Conservation (phyloP, 2,797 vertebrate genomes). For the Odontamblyopus rebecca region DNA sequence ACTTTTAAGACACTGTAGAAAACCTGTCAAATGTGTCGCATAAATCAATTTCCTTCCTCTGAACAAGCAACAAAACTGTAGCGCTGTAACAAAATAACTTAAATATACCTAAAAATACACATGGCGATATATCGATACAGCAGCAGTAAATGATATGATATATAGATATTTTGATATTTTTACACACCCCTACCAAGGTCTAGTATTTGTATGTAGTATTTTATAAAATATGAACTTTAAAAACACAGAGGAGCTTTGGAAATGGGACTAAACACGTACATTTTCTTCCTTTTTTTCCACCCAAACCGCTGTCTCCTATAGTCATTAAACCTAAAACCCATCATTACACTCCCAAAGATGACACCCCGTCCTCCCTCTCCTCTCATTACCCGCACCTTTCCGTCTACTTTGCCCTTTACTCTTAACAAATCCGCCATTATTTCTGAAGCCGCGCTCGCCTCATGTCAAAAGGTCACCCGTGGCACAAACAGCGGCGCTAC, state of each 20-base stretch:
- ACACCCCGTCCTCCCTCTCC: conserved; percentile 16
- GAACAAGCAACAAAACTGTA: too few relatives aligned
- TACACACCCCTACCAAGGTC: too few relatives aligned
- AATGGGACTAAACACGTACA: conserved; percentile 18
- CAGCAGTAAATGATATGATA: too few relatives aligned
- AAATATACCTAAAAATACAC: too few relatives aligned
- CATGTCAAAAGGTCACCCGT: conserved; percentile 69
- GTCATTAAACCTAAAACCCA: background rate
- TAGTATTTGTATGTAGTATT: too few relatives aligned
- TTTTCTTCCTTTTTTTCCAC: background rate
- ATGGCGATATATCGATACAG: too few relatives aligned
- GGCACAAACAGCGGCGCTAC: conserved; percentile 51
- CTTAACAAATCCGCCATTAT: conserved; percentile 53
- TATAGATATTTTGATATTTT: too few relatives aligned
- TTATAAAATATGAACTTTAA: too few relatives aligned
- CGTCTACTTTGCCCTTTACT: conserved; percentile 66
- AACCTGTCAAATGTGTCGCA: too few relatives aligned
- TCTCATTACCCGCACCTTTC: conserved; percentile 54
- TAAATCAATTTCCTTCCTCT: too few relatives aligned
- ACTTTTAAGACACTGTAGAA: too few relatives aligned
- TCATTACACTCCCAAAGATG: conserved; percentile 3
- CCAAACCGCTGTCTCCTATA: background rate
- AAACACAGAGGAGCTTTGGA: background rate
- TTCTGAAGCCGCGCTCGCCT: conserved; percentile 61
- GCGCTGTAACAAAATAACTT: too few relatives aligned